A percentile compares a stretch with the other conserved stretches of the same genome.
These are phyloP conservation scores for Coenonympha arcania DNA, from an alignment of 2,888 invertebrate species.

Conservation along the genomic window DNA sequence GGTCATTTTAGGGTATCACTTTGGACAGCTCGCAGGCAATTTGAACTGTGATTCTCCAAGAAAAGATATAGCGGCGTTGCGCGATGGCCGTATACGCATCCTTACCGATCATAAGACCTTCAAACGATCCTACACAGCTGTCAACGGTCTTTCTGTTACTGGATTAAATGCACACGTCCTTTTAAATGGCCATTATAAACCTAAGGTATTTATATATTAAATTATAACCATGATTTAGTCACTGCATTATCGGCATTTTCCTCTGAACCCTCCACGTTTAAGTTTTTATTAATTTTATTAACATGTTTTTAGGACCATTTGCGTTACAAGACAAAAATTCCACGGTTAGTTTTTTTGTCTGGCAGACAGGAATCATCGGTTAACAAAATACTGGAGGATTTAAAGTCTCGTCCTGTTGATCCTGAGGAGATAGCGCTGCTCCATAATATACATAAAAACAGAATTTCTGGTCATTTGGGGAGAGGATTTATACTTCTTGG, in stretches of 20 bases:
- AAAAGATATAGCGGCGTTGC: constrained; percentile 62
- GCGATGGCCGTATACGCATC: constrained; percentile 70
- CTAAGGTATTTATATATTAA: no score
- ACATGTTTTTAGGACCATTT: constrained; percentile 36
- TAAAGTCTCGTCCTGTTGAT: constrained; percentile 50
- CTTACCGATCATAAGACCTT: constrained; percentile 73
- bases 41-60: constrained; percentile 78
- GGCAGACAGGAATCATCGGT: constrained; percentile 45
- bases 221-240: background rate
- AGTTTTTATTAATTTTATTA: background rate
- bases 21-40: constrained; percentile 80
- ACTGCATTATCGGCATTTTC: background rate
- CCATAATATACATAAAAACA: constrained; percentile 47
- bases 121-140: constrained; percentile 61
- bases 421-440: constrained; percentile 54
- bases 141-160: constrained; percentile 50
- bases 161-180: constrained; percentile 52
- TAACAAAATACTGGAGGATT: constrained; percentile 36
- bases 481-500: constrained; percentile 52
- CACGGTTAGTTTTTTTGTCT: constrained; percentile 47
- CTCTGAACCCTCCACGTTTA: background rate
- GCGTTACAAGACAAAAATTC: constrained; percentile 45
- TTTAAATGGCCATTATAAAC: constrained; percentile 46
- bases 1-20: constrained; percentile 77
- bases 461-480: constrained; percentile 50